Evolutionary conservation across 2,113 vertebrate genomes (phyloP).

Genomic region (Psophia crepitans): DNA sequence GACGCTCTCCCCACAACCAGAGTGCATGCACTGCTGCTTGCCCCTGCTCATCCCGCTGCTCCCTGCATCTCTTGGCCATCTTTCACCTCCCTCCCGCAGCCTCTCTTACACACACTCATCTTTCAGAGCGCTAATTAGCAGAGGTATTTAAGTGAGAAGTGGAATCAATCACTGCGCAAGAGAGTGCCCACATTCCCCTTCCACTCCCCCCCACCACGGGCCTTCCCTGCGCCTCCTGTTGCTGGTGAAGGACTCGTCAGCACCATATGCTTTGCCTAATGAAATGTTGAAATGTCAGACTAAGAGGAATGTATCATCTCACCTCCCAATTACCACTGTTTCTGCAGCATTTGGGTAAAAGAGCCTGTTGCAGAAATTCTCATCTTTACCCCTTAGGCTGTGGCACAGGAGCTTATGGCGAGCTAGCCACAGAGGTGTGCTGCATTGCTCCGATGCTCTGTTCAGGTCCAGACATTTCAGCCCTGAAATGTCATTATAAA

Average conservation of each 20-base stretch:
- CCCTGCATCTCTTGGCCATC: fast-evolving
- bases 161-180: not conserved
- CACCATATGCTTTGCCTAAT: not conserved
- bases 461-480: not conserved
- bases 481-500: not conserved
- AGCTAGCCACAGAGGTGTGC: not conserved
- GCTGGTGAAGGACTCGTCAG: not conserved
- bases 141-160: not conserved
- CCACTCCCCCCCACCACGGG: not conserved
- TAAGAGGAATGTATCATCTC: not conserved
- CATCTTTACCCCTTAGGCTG: not conserved
- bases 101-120: not conserved
- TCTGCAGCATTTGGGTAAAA: not conserved
- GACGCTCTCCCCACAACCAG: not conserved
- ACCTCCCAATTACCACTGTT: not conserved
- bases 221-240: not conserved
- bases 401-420: not conserved
- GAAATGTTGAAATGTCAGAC: not conserved
- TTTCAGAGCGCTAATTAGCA: not conserved
- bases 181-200: not conserved
- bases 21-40: not conserved
- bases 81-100: not conserved
- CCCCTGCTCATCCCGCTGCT: not conserved
- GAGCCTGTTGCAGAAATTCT: not conserved
- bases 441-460: not conserved